These are phyloP conservation scores for Choristoneura fumiferana DNA, from an alignment of 1,140 invertebrate genomes.

Conservation along the genomic window DNA sequence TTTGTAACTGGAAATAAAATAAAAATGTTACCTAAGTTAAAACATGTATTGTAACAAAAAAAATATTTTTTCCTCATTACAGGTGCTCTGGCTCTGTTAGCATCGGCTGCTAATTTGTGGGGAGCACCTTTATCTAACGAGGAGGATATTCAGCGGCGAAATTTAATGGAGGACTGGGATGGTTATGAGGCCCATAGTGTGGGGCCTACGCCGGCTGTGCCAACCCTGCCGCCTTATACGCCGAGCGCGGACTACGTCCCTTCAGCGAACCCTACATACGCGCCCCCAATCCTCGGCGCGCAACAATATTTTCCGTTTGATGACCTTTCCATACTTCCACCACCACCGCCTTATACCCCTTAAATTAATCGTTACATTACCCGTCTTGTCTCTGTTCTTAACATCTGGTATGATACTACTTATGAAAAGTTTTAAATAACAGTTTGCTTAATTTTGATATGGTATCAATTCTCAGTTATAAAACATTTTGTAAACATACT, in stretches of 20 bases:
- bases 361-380: slow-evolving; percentile 33
- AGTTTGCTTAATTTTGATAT: too few relatives aligned
- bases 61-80: slow-evolving; percentile 21
- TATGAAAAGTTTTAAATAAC: too few relatives aligned
- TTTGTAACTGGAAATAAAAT: too few relatives aligned
- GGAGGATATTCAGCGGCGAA: slow-evolving; percentile 64
- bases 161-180: slow-evolving; percentile 71
- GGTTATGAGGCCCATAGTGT: slow-evolving; percentile 68
- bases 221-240: slow-evolving; percentile 62
- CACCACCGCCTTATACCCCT: slow-evolving; percentile 78
- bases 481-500: too few relatives aligned
- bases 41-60: too few relatives aligned
- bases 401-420: too few relatives aligned
- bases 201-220: slow-evolving; percentile 60
- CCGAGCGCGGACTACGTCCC: slow-evolving; percentile 61
- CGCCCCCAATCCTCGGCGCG: slow-evolving; percentile 60
- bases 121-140: slow-evolving; percentile 64
- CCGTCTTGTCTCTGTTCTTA: too few relatives aligned
- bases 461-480: too few relatives aligned
- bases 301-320: slow-evolving; percentile 75
- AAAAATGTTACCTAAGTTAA: too few relatives aligned
- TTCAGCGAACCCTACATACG: slow-evolving; percentile 50
- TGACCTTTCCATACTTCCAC: slow-evolving; percentile 71
- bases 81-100: slow-evolving; percentile 64
- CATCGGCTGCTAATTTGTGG: slow-evolving; percentile 68